Base-by-base conservation (phyloP, 2,888 invertebrate genomes). In the Sturmia bella region DNA sequence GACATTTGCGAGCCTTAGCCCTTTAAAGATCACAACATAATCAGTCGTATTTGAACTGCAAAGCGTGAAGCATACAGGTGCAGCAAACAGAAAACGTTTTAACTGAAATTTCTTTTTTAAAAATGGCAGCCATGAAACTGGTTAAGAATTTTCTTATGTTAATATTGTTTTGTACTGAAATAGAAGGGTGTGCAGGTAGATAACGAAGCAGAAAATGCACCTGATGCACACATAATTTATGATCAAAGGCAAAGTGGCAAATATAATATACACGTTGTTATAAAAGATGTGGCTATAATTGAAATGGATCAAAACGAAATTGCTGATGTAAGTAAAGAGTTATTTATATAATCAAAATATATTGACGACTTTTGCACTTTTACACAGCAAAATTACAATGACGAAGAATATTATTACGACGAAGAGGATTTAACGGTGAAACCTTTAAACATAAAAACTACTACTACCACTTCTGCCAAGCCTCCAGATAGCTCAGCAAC, bases 211-310 rank as follows among this genome's bases (percentile, higher is more conserved):
- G 61, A 74, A 57, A 68, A 69, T 24, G 12, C 45, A 59, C 52
- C 45, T 12, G 80, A 78, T 13, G 73, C 86, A 87, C 73, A 92
- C 91, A 78, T 87, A 57, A 50, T 88, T 43, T 89, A 88, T 90
- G 95, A 96, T 89, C 96, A 96, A 90, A 93, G 94, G 54, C 96
- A 96, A 91, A 93, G 93, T 3, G 96, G 96, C 19, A 94, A 95
- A 85, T 92, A 95, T 85, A 96, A 96, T 90, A 94, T 96, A 84
- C 95, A 95, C 88, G 92, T 96, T 83, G 95, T 95, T 89, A 91
- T 96, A 84, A 96, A 96, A 91, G 95, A 96, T 90, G 92, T 96
- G 83, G 93, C 95, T 87, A 93, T 96, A 86, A 92, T 96, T 86
- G 95, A 90, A 86, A 86, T 90, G 85, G 89, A 87, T 80, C 86